phyloP scores from a whole-genome alignment of 2,888 invertebrate genomes.

The Agrochola circellaris region DNA sequence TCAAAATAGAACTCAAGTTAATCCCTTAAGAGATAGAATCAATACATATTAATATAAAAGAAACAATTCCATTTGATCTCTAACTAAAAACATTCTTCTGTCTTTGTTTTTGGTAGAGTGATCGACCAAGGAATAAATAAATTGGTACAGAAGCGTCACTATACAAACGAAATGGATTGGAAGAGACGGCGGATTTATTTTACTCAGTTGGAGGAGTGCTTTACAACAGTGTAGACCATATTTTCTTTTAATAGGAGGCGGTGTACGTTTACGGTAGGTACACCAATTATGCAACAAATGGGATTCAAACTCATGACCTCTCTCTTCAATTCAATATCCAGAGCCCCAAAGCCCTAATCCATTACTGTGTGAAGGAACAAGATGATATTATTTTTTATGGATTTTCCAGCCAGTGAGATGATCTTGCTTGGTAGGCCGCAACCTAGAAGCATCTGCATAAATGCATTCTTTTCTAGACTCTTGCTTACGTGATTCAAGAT shows the following conservation, averaged over 20 bases:
- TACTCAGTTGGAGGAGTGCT: neutral
- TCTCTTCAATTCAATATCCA: neutral
- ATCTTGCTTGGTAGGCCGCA: neutral
- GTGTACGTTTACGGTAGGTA: neutral
- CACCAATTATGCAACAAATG: neutral
- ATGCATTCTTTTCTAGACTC: neutral
- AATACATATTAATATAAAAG: slow-evolving; percentile 27
- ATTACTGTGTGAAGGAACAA: neutral
- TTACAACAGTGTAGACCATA: neutral
- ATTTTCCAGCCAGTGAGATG: neutral
- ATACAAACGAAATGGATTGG: neutral
- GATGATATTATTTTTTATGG: neutral
- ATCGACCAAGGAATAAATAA: slow-evolving; percentile 32
- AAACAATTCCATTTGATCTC: slow-evolving; percentile 43
- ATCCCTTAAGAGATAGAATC: slow-evolving; percentile 21
- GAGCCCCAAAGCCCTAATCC: neutral
- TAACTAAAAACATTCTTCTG: slow-evolving; percentile 30
- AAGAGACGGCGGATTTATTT: neutral
- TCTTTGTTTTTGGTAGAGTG: slow-evolving; percentile 19
- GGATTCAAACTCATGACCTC: neutral
- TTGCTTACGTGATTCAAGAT: neutral
- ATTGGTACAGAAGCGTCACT: slow-evolving; percentile 23
- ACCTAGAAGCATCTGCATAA: neutral
- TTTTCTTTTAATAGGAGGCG: neutral
- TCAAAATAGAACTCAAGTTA: slow-evolving; percentile 9